phyloP scores from a whole-genome alignment of 2,797 vertebrate genomes.

The Propithecus perrieri region DNA sequence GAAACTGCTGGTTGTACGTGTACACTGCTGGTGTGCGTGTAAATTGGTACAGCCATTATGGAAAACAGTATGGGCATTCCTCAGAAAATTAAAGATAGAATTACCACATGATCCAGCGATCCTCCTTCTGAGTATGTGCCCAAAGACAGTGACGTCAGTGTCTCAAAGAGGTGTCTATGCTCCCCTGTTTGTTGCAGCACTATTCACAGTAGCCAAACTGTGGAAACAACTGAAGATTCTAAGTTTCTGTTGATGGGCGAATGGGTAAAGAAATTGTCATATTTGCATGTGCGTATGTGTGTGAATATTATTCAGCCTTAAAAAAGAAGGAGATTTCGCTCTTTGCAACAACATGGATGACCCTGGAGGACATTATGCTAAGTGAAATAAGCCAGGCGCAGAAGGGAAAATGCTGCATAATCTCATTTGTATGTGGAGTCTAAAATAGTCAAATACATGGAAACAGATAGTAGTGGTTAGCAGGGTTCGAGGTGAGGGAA shows the following conservation, averaged over 20 bases:
- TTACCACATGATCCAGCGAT: neutral
- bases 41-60: neutral
- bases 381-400: neutral
- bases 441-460: neutral
- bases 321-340: neutral
- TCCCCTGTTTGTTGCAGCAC: neutral
- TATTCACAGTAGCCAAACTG: neutral
- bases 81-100: neutral
- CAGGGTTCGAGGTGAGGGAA: neutral
- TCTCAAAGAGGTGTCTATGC: neutral
- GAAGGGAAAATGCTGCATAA: neutral
- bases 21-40: neutral
- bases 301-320: neutral
- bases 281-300: neutral
- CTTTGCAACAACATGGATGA: neutral
- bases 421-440: neutral
- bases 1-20: neutral
- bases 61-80: neutral
- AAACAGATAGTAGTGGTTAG: neutral
- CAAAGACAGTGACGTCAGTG: neutral
- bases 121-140: neutral
- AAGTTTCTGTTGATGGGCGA: neutral
- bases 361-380: neutral
- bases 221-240: neutral
- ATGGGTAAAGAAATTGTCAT: neutral